phyloP scores from a whole-genome alignment of 1,140 invertebrate species.

The Palaemon carinicauda region DNA sequence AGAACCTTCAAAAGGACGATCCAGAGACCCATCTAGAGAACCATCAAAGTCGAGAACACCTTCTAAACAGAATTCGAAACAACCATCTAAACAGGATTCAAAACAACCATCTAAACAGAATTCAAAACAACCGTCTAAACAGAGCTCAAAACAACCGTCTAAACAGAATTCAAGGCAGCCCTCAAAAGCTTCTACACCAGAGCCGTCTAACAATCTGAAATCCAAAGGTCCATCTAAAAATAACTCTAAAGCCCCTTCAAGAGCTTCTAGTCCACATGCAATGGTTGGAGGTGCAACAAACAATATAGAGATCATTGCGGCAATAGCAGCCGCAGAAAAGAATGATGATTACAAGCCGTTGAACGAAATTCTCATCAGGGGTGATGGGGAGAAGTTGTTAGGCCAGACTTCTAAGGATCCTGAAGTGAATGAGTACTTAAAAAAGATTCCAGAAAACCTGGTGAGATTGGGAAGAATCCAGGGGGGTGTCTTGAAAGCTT shows the following conservation, averaged over 20 bases:
- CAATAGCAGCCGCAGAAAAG: slow-evolving; percentile 69
- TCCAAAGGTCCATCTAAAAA: background rate
- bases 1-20: background rate
- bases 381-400: slow-evolving; percentile 78
- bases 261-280: background rate
- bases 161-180: background rate
- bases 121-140: background rate
- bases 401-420: slow-evolving; percentile 77
- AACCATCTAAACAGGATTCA: background rate
- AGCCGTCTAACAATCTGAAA: background rate
- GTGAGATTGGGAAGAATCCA: slow-evolving; percentile 67
- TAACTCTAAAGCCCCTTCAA: slow-evolving; percentile 7
- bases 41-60: background rate
- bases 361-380: slow-evolving; percentile 30
- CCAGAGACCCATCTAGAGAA: background rate
- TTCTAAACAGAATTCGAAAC: background rate
- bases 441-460: slow-evolving; percentile 90
- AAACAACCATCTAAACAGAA: background rate
- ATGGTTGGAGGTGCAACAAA: background rate
- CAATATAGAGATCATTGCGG: slow-evolving; percentile 29
- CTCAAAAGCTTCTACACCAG: background rate
- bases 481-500: background rate
- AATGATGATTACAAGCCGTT: slow-evolving; percentile 40
- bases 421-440: slow-evolving; percentile 87
- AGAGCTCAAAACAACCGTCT: background rate